Conservation (phyloP, 2,888 invertebrate genomes). For the Athripsodes cinereus region DNA sequence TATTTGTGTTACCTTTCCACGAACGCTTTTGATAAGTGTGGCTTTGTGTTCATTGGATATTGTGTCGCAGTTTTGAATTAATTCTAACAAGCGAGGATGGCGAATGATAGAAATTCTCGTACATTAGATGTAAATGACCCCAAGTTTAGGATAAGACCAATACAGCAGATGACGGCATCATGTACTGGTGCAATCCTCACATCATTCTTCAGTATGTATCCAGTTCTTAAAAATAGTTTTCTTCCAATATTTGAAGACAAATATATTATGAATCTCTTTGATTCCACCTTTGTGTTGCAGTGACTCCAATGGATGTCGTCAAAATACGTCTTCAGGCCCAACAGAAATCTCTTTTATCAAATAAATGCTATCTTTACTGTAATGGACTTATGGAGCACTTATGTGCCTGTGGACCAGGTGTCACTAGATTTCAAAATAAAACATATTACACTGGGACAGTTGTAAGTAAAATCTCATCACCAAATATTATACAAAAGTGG, state of each 20-base stretch:
- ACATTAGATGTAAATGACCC: slow-evolving; percentile 57
- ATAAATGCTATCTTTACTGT: slow-evolving; percentile 91
- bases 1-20: no score
- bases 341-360: slow-evolving; percentile 72
- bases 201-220: slow-evolving; percentile 70
- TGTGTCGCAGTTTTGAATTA: neutral
- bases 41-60: neutral
- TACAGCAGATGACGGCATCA: slow-evolving; percentile 80
- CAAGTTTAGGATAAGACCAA: slow-evolving; percentile 66
- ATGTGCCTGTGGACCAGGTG: slow-evolving; percentile 67
- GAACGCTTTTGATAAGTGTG: neutral
- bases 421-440: slow-evolving; percentile 56
- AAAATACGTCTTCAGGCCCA: slow-evolving; percentile 96
- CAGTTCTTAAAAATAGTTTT: neutral
- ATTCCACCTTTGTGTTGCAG: slow-evolving; percentile 48
- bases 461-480: no score
- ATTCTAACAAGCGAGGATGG: slow-evolving; percentile 3
- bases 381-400: slow-evolving; percentile 99
- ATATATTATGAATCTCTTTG: neutral
- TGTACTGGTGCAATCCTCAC: slow-evolving; percentile 86
- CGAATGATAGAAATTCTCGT: neutral
- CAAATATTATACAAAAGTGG: no score
- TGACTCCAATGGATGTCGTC: slow-evolving; percentile 98
- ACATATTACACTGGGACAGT: slow-evolving; percentile 74
- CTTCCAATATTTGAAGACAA: neutral